Base-by-base conservation (phyloP, 2,797 vertebrate species). In the Microctenopoma stevenorrisi region DNA sequence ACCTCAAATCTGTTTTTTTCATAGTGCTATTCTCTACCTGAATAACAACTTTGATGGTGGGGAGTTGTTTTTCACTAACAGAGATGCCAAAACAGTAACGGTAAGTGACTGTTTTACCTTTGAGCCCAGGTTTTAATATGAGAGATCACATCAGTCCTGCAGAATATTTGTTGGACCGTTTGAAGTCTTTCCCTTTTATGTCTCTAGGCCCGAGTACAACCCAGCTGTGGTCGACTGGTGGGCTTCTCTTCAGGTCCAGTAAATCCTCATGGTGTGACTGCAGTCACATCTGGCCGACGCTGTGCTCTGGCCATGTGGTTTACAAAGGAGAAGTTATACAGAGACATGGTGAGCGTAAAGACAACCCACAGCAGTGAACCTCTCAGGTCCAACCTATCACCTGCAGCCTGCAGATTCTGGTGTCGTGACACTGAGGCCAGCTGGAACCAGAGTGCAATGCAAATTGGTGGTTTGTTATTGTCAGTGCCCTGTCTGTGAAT, bases 41-140 rank as follows among this genome's bases (percentile, higher is more conserved):
- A 99, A 99, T 12, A 95, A 97, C 43, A 92, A 98, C 87, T 99
- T 99, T 90, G 93, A 95, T 48, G 97, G 98, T 0, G 98, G 98
- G 9, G 93, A 97, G 60, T 88, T 98, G 73, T 96, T 99, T 91
- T 99, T 99, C 88, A 96, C 97, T 1, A 95, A 96, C 85, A 93
- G 92, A 80, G 96, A 99, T 4, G 93, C 95, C 57, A 94, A 96
- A 79, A 97, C 95, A 11, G 90, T 98, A 60, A 97, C 95, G 25
- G 98, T 99, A 89, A 92, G 96, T 78, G 37, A 2, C 2, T 28
- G 43, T 66, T 53, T 8, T 43, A 26, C 12, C 7, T 18, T 9
- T 42, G 13, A 12, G 5, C 4, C 8, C 9, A 58, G 13, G 0
- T 61, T 47, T 33, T 14, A 7, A 2, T 55, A 22, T 42, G 15